phyloP scores from a whole-genome alignment of 2,797 vertebrate genomes.

The Amniataba percoides region DNA sequence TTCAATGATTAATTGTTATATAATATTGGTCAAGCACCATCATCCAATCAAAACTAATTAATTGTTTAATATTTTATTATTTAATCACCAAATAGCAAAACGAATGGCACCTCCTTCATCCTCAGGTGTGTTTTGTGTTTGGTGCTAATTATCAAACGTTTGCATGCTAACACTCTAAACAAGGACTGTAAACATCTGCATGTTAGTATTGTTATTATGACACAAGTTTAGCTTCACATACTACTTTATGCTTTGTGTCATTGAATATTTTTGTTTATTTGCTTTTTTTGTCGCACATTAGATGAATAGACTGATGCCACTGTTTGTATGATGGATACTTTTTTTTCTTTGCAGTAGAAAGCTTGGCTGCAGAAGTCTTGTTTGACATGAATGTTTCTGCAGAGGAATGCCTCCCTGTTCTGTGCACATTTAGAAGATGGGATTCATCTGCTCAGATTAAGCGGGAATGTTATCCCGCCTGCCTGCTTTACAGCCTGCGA shows the following conservation, averaged over 20 bases:
- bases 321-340: not conserved
- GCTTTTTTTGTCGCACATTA: not conserved
- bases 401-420: slow-evolving; percentile 59
- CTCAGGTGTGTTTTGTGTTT: not conserved
- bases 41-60: not conserved
- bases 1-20: not conserved
- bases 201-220: not conserved
- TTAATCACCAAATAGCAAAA: not conserved
- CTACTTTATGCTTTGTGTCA: slow-evolving; percentile 2
- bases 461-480: slow-evolving; percentile 59
- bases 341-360: slow-evolving; percentile 10
- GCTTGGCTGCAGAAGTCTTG: slow-evolving; percentile 43
- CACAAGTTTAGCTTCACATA: not conserved
- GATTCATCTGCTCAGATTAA: slow-evolving; percentile 67
- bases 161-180: not conserved
- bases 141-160: not conserved
- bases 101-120: not conserved
- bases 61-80: not conserved
- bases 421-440: slow-evolving; percentile 53
- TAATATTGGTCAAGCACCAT: not conserved
- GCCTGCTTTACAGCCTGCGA: slow-evolving; percentile 55
- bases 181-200: too few relatives aligned
- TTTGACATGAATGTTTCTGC: slow-evolving; percentile 67
- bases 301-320: not conserved
- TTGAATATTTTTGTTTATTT: not conserved